A percentile compares a stretch with the other conserved stretches of the same genome.
Evolutionary conservation across 2,797 vertebrate genomes (phyloP).

Genomic region (Podarcis siculus): DNA sequence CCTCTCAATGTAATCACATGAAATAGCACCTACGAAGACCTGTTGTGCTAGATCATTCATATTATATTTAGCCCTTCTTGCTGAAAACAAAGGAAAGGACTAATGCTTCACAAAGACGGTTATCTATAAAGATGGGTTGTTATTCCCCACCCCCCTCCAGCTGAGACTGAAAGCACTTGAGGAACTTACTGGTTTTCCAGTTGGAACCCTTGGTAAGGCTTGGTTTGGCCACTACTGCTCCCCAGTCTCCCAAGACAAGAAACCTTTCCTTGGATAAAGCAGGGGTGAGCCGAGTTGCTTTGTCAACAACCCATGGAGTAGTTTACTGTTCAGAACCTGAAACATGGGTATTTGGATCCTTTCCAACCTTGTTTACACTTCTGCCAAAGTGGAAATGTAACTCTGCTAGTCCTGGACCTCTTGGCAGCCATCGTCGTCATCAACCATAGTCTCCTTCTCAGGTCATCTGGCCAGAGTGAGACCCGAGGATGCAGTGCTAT

Average conservation of each 20-base stretch:
- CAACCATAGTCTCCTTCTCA: not conserved
- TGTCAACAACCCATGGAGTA: not conserved
- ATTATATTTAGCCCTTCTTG: not conserved
- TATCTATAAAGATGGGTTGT: not conserved
- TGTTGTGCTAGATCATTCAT: not conserved
- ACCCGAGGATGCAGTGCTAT: not conserved
- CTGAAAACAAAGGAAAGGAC: not conserved
- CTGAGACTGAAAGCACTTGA: not conserved
- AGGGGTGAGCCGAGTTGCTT: not conserved
- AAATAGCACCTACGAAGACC: not conserved
- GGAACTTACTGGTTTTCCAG: not conserved
- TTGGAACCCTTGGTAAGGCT: no score
- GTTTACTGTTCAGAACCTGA: not conserved
- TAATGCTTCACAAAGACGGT: not conserved
- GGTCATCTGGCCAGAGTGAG: not conserved
- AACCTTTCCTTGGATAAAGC: not conserved
- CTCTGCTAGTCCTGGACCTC: not conserved
- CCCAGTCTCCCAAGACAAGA: not conserved
- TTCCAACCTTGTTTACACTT: not conserved
- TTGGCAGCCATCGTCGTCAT: not conserved
- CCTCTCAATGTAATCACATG: not conserved
- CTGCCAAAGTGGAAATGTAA: not conserved
- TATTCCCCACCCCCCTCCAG: not conserved
- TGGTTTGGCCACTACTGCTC: no score
- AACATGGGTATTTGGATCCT: not conserved